phyloP scores from a whole-genome alignment of 2,113 vertebrate species.

The Neolamprologus sp. region DNA sequence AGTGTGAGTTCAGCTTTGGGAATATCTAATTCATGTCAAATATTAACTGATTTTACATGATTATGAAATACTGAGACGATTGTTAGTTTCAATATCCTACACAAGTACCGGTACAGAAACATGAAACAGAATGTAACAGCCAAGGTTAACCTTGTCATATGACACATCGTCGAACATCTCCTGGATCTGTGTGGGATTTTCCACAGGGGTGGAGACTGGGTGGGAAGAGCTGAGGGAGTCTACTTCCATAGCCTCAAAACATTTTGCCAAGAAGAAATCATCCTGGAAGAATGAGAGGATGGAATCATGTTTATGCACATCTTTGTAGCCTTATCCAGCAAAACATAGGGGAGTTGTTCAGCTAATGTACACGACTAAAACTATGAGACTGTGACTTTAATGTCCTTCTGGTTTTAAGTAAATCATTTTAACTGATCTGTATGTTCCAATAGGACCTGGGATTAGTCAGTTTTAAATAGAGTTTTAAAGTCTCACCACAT shows the following conservation, averaged over 20 bases:
- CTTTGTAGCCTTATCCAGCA: neutral
- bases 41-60: neutral
- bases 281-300: conserved; percentile 57
- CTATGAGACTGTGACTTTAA: neutral
- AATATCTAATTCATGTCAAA: neutral
- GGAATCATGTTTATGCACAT: neutral
- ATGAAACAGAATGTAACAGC: neutral
- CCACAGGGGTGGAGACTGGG: conserved; percentile 80
- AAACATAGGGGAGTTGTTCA: neutral
- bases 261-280: conserved; percentile 81
- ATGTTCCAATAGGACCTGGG: neutral
- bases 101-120: neutral
- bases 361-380: neutral
- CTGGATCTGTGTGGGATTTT: conserved; percentile 82
- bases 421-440: neutral
- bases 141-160: conserved; percentile 79
- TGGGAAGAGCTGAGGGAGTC: conserved; percentile 88
- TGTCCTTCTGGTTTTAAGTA: neutral
- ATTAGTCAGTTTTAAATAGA: neutral
- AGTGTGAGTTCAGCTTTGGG: fast-evolving
- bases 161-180: conserved; percentile 93
- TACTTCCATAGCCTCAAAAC: conserved; percentile 83
- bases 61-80: neutral
- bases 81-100: neutral
- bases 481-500: conserved; percentile 49